These are phyloP conservation scores for Paramisgurnus dabryanus DNA, from an alignment of 2,113 vertebrate genomes.

Conservation along the genomic window DNA sequence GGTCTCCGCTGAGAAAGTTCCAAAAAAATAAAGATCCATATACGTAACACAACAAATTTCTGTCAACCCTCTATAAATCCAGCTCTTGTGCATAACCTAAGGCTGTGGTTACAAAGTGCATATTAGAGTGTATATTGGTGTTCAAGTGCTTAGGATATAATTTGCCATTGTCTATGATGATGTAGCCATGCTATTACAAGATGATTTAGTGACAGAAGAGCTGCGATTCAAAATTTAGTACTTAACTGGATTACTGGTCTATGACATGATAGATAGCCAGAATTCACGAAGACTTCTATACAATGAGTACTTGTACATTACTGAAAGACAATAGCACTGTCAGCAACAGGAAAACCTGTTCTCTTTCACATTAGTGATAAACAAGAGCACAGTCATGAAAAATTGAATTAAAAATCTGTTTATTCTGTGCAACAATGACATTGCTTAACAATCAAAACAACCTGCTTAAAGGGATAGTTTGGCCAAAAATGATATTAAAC, in stretches of 20 bases:
- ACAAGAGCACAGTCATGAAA: neutral
- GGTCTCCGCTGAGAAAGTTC: conserved; percentile 49
- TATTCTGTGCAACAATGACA: too few relatives aligned
- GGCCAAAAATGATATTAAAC: too few relatives aligned
- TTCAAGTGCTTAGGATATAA: neutral
- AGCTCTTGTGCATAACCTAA: neutral
- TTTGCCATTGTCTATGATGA: neutral
- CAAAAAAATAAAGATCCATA: conserved; percentile 20
- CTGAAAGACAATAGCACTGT: neutral
- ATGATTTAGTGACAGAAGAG: neutral
- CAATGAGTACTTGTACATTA: neutral
- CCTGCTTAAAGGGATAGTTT: too few relatives aligned
- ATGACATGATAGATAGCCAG: conserved; percentile 8
- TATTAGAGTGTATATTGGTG: neutral
- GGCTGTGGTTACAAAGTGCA: conserved; percentile 6
- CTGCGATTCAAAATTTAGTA: neutral
- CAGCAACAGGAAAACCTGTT: neutral
- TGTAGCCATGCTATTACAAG: neutral
- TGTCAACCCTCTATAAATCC: neutral
- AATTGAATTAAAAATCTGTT: neutral
- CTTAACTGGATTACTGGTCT: conserved; percentile 1
- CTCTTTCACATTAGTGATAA: neutral
- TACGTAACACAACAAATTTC: neutral
- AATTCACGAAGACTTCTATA: neutral
- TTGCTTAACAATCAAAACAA: too few relatives aligned